These are phyloP conservation scores for Acheta domesticus DNA, from an alignment of 2,888 invertebrate genomes.

Conservation along the genomic window DNA sequence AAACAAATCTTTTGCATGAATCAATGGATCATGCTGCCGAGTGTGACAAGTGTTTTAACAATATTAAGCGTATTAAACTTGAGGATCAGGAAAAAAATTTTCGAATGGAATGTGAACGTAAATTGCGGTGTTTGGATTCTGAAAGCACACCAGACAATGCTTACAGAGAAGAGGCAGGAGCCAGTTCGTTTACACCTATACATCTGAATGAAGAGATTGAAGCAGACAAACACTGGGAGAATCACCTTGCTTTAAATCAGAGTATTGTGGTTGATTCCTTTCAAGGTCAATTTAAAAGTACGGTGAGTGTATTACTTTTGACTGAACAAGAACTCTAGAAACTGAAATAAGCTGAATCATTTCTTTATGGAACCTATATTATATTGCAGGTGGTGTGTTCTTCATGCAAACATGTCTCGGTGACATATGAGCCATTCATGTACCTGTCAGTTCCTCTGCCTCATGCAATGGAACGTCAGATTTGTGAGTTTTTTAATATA, in stretches of 20 bases:
- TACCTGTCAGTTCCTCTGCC: conserved; percentile 64
- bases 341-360: background rate
- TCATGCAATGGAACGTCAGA: conserved; percentile 58
- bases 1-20: conserved; percentile 47
- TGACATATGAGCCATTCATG: conserved; percentile 65
- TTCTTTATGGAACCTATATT: conserved; percentile 22
- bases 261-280: conserved; percentile 60
- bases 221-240: conserved; percentile 57
- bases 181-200: conserved; percentile 25
- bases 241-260: conserved; percentile 55
- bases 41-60: conserved; percentile 37
- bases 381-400: conserved; percentile 57
- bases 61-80: conserved; percentile 48
- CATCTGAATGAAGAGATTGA: conserved; percentile 43
- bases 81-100: conserved; percentile 47
- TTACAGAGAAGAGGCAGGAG: conserved; percentile 20
- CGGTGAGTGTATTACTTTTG: conserved; percentile 47
- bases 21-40: conserved; percentile 30
- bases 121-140: conserved; percentile 35
- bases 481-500: conserved; percentile 46
- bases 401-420: conserved; percentile 58
- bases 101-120: conserved; percentile 41
- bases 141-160: conserved; percentile 37
- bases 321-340: background rate
- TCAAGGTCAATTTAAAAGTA: conserved; percentile 63